Conservation (phyloP, 2,888 invertebrate species). For the Platycheirus rosarum region DNA sequence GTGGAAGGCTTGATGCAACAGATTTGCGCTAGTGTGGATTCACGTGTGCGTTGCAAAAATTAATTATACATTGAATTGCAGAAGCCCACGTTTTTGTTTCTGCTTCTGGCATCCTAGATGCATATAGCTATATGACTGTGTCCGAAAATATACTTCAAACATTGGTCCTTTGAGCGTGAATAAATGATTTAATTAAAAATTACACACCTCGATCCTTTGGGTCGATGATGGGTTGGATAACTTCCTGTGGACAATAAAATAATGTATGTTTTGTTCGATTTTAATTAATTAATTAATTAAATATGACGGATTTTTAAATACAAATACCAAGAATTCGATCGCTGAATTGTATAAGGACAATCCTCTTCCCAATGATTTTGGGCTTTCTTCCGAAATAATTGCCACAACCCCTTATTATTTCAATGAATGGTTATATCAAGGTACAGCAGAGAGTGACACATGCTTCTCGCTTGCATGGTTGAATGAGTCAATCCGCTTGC, state of each 20-base stretch:
- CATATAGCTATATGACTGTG: neutral
- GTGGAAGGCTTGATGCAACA: slow-evolving; percentile 54
- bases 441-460: no score
- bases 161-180: slow-evolving; percentile 48
- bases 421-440: no score
- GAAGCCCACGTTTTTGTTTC: slow-evolving; percentile 44
- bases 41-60: slow-evolving; percentile 55
- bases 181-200: slow-evolving; percentile 69
- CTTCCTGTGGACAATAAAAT: no score
- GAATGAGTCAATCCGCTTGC: no score
- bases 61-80: slow-evolving; percentile 61
- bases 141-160: slow-evolving; percentile 64
- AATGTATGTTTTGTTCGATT: neutral
- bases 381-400: no score
- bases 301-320: neutral
- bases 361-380: no score
- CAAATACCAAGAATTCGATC: no score
- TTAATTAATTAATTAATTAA: slow-evolving; percentile 49
- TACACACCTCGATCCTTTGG: slow-evolving; percentile 14
- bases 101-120: neutral
- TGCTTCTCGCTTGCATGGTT: no score
- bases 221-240: neutral
- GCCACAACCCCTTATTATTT: no score
- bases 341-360: no score
- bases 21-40: slow-evolving; percentile 40